Percentiles rank a stretch among this genome's conserved stretches.
Conservation (phyloP, 1,140 invertebrate genomes). For the Formica selysi region DNA sequence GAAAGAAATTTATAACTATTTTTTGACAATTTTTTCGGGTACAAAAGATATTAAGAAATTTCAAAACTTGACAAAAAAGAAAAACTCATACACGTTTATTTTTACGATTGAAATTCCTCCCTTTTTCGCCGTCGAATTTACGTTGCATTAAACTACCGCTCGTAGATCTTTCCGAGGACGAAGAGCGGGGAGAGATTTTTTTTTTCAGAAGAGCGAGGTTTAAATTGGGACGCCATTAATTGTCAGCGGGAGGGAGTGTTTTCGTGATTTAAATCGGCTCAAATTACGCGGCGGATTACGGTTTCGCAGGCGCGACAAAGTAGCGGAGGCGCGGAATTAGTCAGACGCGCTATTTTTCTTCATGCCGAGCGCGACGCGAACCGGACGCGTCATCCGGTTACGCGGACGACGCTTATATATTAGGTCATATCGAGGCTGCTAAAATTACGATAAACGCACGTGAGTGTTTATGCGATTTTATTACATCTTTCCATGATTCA, state of each 20-base stretch:
- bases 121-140: background rate
- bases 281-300: constrained; percentile 62
- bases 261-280: constrained; percentile 71
- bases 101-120: background rate
- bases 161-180: background rate
- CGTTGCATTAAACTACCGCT: background rate
- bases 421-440: constrained; percentile 66
- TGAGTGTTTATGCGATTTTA: constrained; percentile 22
- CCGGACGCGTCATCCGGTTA: constrained; percentile 66
- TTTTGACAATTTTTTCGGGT: no score
- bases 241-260: background rate
- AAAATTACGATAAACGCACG: constrained; percentile 62
- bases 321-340: constrained; percentile 69
- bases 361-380: background rate
- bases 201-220: constrained; percentile 1
- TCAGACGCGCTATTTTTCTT: constrained; percentile 75
- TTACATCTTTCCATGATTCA: background rate
- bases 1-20: no score
- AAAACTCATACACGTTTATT: no score
- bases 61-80: no score
- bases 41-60: no score
- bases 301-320: constrained; percentile 68
- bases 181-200: background rate
- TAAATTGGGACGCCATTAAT: constrained; percentile 34
- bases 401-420: constrained; percentile 50